Percentiles rank a stretch among this genome's conserved stretches.
Conservation (phyloP, 2,797 vertebrate species). For the Lepus oiostolus region DNA sequence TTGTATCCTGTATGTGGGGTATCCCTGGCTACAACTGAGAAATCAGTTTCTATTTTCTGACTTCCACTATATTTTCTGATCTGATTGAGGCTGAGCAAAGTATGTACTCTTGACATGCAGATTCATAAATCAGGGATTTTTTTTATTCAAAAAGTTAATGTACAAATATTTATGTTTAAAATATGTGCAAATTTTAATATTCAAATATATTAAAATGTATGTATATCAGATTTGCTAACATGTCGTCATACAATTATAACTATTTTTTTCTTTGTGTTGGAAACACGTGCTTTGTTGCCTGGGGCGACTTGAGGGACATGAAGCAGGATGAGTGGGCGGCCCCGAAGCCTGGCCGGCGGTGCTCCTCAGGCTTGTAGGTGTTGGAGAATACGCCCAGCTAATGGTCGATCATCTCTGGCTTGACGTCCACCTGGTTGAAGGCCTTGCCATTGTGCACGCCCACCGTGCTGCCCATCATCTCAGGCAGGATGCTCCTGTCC, state of each 20-base stretch:
- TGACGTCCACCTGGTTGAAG: slow-evolving; percentile 99
- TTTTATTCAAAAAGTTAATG: not conserved
- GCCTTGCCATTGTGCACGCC: slow-evolving; percentile 99
- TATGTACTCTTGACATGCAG: not conserved
- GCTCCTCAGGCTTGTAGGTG: slow-evolving; percentile 99
- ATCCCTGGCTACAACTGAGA: not conserved
- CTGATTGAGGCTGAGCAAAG: not conserved
- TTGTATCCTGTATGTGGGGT: not conserved
- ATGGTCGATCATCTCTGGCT: slow-evolving; percentile 99
- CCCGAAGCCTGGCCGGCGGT: slow-evolving; percentile 97
- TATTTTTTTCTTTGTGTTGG: no score
- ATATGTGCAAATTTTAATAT: not conserved
- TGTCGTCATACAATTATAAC: not conserved
- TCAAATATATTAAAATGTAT: not conserved
- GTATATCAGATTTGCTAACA: not conserved
- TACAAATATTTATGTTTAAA: not conserved
- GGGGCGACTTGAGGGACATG: slow-evolving; percentile 96
- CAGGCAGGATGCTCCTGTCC: slow-evolving; percentile 98
- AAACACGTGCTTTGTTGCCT: not conserved
- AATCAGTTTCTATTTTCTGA: slow-evolving; percentile 27
- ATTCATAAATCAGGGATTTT: not conserved
- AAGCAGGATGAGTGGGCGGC: slow-evolving; percentile 99
- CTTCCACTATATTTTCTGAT: not conserved
- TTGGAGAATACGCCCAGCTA: slow-evolving; percentile 99
- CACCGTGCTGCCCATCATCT: slow-evolving; percentile 99